phyloP scores from a whole-genome alignment of 2,888 invertebrate species.

The Ophion ventricosus region DNA sequence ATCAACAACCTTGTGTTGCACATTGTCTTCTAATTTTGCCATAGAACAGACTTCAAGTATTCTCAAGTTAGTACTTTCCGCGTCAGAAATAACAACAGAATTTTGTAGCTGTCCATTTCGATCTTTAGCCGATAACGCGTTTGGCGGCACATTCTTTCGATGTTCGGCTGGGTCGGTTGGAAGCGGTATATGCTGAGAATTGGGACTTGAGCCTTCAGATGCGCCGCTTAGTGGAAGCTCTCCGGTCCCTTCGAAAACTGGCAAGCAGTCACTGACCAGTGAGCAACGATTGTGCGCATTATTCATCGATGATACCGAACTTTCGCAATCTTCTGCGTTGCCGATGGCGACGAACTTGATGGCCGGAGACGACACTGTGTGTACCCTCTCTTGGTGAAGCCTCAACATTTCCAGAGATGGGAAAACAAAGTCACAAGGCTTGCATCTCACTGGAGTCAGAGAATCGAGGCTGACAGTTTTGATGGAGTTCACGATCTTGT shows the following conservation, averaged over 20 bases:
- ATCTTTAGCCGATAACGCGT: no score
- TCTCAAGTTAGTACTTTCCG: no score
- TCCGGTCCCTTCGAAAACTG: neutral
- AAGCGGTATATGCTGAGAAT: no score
- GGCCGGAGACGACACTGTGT: neutral
- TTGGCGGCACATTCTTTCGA: no score
- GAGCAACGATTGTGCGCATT: neutral
- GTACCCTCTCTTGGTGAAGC: neutral
- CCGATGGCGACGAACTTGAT: slow-evolving; percentile 4
- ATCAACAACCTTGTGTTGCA: no score
- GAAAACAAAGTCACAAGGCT: slow-evolving; percentile 21
- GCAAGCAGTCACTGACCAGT: neutral
- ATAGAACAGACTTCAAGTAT: no score
- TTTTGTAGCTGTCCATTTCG: no score
- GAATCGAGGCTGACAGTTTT: neutral
- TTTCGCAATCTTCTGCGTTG: neutral
- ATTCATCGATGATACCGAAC: neutral
- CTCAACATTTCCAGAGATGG: neutral
- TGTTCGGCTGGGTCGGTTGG: no score
- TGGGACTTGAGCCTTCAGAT: no score
- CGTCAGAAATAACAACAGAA: no score
- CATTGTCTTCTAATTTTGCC: no score
- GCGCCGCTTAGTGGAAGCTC: no score
- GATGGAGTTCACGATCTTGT: neutral
- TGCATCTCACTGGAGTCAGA: neutral